Evolutionary conservation across 2,113 vertebrate genomes (phyloP).

Genomic region (Gymnocephalus cernua): DNA sequence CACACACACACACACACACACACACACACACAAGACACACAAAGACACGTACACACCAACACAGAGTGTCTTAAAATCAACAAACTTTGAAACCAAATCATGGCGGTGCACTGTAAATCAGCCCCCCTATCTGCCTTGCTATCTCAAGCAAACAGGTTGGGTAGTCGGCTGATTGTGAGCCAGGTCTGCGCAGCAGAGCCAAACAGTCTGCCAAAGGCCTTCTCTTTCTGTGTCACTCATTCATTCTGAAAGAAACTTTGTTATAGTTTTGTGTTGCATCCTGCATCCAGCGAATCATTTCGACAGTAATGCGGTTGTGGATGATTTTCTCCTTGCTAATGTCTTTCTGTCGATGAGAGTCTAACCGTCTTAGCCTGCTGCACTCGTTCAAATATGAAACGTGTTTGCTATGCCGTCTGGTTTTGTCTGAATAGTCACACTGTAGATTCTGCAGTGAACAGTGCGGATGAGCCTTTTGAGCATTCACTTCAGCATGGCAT

Average conservation of each 20-base stretch:
- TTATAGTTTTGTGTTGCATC: constrained; percentile 13
- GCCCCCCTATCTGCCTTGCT: constrained; percentile 29
- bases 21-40: constrained; percentile 7
- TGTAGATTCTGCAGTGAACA: constrained; percentile 1
- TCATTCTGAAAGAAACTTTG: constrained; percentile 35
- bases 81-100: constrained; percentile 64
- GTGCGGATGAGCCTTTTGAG: neutral
- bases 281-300: constrained; percentile 17
- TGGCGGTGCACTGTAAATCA: constrained; percentile 58
- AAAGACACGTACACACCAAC: constrained; percentile 11
- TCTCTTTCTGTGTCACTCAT: constrained; percentile 8
- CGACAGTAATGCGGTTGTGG: constrained; percentile 16
- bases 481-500: constrained; percentile 13
- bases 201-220: constrained; percentile 44
- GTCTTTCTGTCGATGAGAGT: neutral
- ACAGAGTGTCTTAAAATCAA: constrained; percentile 55
- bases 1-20: constrained; percentile 10
- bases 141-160: constrained; percentile 43
- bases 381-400: neutral
- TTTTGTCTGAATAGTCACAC: neutral
- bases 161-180: constrained; percentile 24
- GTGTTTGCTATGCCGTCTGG: constrained; percentile 8
- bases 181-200: constrained; percentile 26
- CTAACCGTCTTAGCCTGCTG: neutral
- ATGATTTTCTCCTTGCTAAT: neutral